Percentiles rank a stretch among this genome's conserved stretches.
phyloP scores from a whole-genome alignment of 2,888 invertebrate genomes.

The Cephus sareptanus region DNA sequence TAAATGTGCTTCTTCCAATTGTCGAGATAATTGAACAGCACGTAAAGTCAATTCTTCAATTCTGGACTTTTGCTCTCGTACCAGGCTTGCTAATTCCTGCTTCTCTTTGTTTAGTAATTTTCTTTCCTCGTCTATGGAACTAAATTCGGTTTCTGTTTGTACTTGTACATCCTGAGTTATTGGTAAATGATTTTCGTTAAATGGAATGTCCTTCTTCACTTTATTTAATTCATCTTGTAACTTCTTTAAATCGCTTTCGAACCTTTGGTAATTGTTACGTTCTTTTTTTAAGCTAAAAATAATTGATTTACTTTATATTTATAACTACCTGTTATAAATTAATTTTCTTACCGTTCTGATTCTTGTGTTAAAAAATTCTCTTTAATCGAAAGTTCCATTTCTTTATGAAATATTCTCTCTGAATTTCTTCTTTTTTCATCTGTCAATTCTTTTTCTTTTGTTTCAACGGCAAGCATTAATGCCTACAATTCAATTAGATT shows the following conservation, averaged over 20 bases:
- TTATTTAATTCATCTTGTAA: slow-evolving; percentile 52
- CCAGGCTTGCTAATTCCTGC: slow-evolving; percentile 48
- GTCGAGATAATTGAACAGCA: slow-evolving; percentile 50
- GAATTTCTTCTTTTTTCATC: slow-evolving; percentile 45
- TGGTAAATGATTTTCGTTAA: slow-evolving; percentile 9
- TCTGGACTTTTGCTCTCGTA: slow-evolving; percentile 53
- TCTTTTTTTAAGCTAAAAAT: slow-evolving; percentile 53
- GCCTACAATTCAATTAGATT: slow-evolving; percentile 34
- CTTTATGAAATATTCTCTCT: slow-evolving; percentile 46
- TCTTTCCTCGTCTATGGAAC: slow-evolving; percentile 35
- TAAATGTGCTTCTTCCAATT: slow-evolving; percentile 53
- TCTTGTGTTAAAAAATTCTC: slow-evolving; percentile 54
- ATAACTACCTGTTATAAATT: background rate
- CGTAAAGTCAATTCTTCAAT: slow-evolving; percentile 58
- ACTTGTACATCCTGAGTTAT: slow-evolving; percentile 42
- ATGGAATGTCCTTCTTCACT: slow-evolving; percentile 41
- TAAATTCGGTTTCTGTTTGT: slow-evolving; percentile 51
- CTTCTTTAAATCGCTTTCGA: slow-evolving; percentile 52
- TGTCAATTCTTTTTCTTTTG: slow-evolving; percentile 48
- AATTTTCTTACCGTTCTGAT: slow-evolving; percentile 45
- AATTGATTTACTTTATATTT: background rate
- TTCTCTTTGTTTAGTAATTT: slow-evolving; percentile 48
- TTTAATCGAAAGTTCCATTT: slow-evolving; percentile 50
- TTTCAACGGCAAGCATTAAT: slow-evolving; percentile 43
- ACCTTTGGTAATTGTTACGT: slow-evolving; percentile 43